Base-by-base conservation (phyloP, 2,888 invertebrate species). In the Hermodice carunculata region DNA sequence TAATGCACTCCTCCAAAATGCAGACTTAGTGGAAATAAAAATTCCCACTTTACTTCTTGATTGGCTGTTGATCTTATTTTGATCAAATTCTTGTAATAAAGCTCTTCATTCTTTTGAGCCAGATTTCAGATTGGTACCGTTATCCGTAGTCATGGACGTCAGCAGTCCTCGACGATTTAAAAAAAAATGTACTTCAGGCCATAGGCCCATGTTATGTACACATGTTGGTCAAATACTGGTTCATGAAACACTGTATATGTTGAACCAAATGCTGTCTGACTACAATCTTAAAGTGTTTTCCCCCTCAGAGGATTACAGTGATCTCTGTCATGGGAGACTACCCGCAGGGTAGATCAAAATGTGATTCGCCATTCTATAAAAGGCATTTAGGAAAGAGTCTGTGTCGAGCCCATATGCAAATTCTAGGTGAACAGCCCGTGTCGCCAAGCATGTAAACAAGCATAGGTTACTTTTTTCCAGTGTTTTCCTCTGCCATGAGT, bases 391-490 rank as follows among this genome's bases (percentile, higher is more conserved):
- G 44, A 62, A 62, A 11, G 29, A 17, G 37, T n/a, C 48, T 5
- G 57, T 62, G 48, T 61, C 58, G 11, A 62, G 44, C 31, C 29
- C 61, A 28, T 29, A 61, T n/a, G 62, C 59, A n/a, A 62, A 17
- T 26, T 62, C 62, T 14, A 62, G 37, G 40, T 62, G 62, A 17
- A 62, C 71, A 14, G 75, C 73, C 44, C 75, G 32, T 11, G 64
- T 54, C 11, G 31, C 37, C 17, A 74, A 24, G 58, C 74, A 74
- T 5, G 64, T 67, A 29, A 68, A 63, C 17, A 69, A 40, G 49
- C 63, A 64, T 19, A 71, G 40, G 49, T 73, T 72, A 24, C 69
- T n/a, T 43, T 74, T 74, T 11, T 57, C 28, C 14, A 58, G 40
- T 8, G 31, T 6, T 67, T 70, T 32, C 67, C 70, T 43, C 72